phyloP scores from a whole-genome alignment of 2,888 invertebrate species.

The Coelinius sp. region DNA sequence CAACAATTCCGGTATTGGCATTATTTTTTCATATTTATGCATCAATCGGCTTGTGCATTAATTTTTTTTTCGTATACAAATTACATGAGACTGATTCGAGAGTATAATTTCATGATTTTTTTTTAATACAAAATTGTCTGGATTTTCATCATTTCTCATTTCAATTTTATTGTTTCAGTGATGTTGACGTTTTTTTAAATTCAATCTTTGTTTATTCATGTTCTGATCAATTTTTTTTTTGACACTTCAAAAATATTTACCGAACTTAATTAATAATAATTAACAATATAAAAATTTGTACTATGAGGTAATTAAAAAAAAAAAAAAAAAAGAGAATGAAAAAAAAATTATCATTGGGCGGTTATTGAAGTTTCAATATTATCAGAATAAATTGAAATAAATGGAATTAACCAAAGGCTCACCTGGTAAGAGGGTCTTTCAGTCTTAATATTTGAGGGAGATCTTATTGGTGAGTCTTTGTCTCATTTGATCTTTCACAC shows the following conservation, averaged over 20 bases:
- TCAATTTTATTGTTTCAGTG: not conserved
- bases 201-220: not conserved
- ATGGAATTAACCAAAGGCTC: conserved; percentile 45
- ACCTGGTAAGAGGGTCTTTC: conserved; percentile 50
- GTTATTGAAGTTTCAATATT: not conserved
- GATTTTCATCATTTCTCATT: not conserved
- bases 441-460: conserved; percentile 55
- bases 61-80: conserved; percentile 26
- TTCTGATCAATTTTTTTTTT: not conserved
- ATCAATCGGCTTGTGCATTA: conserved; percentile 10
- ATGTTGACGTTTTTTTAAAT: too few relatives aligned
- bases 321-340: not conserved
- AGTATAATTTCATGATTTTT: conserved; percentile 2
- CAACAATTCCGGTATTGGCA: conserved; percentile 23
- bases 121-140: not conserved
- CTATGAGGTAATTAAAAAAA: conserved; percentile 40
- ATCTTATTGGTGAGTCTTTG: conserved; percentile 45
- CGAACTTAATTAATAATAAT: conserved; percentile 36
- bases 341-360: not conserved
- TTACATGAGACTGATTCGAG: conserved; percentile 26
- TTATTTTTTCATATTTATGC: conserved; percentile 3
- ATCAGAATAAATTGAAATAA: conserved; percentile 21
- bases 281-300: conserved; percentile 49
- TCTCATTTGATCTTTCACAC: not conserved
- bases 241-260: too few relatives aligned